Evolutionary conservation across 2,888 invertebrate genomes (phyloP), one percentile per base, ranked within the genome.

Genomic region (Stenotaenia linearis): DNA sequence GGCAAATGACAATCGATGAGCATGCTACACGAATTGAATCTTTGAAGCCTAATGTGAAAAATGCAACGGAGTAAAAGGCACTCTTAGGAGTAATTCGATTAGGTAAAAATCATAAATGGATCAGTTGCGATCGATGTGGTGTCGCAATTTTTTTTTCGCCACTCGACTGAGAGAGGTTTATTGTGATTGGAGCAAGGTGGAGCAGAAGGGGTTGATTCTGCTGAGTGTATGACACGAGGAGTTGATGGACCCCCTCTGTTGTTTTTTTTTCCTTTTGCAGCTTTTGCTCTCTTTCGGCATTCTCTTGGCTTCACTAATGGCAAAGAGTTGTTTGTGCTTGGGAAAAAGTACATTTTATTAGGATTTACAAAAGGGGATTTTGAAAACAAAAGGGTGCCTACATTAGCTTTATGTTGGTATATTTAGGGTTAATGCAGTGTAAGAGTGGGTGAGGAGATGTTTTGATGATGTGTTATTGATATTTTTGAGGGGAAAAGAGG

Each of bases 81-180:
- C 69, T 69, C 69, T 69, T 15, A 69, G 69, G 25, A 10, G 1
- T 69, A 69, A 69, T 69, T 69, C 2, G 25, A 69, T 69, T 69
- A 69, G 69, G 69, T 69, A 28, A 69, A 50, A 69, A 69, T 69
- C 69, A 25, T 69, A 69, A 69, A 69, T 69, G 25, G 69, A 69
- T 69, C 25, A 28, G 69, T 25, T 25, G 28, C 25, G 69, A 69
- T 69, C 69, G 28, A 69, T 69, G n/a, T 4, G 23, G 15, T 69
- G n/a, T 69, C 69, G 69, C 10, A 69, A 10, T 28, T 28, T 15
- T 23, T 12, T 28, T 25, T 28, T 23, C 69, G 25, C 69, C 2
- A 28, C 25, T 50, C 6, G 1, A 18, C 6, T n/a, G 50, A 50
- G 40, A 40, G 40, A 10, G 40, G 12, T 40, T 40, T 32, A 6